Percentiles rank a stretch among this genome's conserved stretches.
Evolutionary conservation across 2,797 vertebrate species (phyloP).

Genomic region (Micromesistius poutassou): DNA sequence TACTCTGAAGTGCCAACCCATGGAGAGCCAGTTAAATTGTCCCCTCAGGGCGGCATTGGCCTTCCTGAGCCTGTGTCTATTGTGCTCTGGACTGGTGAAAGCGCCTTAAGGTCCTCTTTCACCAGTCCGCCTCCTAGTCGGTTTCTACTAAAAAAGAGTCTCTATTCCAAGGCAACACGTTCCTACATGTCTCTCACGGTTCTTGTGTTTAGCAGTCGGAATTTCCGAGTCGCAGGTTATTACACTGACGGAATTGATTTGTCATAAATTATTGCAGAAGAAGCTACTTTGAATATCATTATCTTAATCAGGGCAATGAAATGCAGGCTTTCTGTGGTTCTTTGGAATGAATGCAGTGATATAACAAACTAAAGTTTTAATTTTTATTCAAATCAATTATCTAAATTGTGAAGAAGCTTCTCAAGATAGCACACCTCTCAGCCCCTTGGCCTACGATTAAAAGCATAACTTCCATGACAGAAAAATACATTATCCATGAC

Average conservation of each 20-base stretch:
- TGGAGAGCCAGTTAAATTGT: no score
- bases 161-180: background rate
- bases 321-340: background rate
- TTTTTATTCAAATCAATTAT: no score
- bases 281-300: background rate
- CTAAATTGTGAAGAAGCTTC: background rate
- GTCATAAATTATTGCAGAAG: background rate
- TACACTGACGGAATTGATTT: background rate
- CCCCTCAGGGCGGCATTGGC: no score
- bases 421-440: background rate
- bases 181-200: background rate
- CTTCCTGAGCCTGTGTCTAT: no score
- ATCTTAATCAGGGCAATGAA: background rate
- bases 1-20: no score
- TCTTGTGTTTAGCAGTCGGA: background rate
- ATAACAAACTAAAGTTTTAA: background rate
- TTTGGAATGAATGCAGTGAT: background rate
- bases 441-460: background rate
- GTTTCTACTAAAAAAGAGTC: no score
- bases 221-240: background rate
- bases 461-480: background rate
- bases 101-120: no score
- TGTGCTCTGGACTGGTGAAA: no score
- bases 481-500: no score
- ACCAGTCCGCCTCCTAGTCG: no score